Evolutionary conservation across 2,888 invertebrate genomes (phyloP).

Genomic region (Linhomoeus sp.): DNA sequence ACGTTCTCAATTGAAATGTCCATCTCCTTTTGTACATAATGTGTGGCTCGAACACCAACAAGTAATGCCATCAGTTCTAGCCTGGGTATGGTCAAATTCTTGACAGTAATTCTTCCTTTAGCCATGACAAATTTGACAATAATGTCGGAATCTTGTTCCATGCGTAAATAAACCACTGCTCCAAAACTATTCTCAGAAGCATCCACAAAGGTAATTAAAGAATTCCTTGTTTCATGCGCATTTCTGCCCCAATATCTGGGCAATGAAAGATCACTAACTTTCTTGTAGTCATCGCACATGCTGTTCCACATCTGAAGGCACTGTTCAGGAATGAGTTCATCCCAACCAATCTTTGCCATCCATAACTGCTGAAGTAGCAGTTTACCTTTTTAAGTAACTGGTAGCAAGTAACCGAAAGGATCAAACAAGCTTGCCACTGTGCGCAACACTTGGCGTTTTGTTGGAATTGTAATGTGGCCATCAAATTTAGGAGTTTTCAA

Average conservation of each 20-base stretch:
- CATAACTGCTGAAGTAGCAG: not conserved
- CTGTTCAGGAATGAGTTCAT: not conserved
- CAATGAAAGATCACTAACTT: not conserved
- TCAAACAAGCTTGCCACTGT: not conserved
- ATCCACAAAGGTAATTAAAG: conserved; percentile 11
- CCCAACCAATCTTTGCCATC: not conserved
- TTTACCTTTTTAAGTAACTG: not conserved
- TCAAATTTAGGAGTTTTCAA: no score
- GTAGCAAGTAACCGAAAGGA: not conserved
- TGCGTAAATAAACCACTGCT: conserved; percentile 9
- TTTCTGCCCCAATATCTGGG: not conserved
- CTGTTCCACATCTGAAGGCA: not conserved
- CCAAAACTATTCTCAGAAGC: conserved; percentile 12
- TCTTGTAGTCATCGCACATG: not conserved
- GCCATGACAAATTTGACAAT: conserved; percentile 4
- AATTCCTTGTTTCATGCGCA: not conserved
- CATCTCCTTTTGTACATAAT: conserved; percentile 8
- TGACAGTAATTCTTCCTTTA: conserved; percentile 12
- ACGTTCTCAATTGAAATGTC: conserved; percentile 7
- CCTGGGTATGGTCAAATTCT: conserved; percentile 10
- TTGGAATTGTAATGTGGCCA: not conserved
- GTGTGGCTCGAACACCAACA: conserved; percentile 3
- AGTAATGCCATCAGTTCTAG: conserved; percentile 6
- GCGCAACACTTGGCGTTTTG: not conserved
- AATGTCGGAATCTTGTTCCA: not conserved